Evolutionary conservation across 2,113 vertebrate species (phyloP), one percentile per base, ranked within the genome.

Genomic region (Lates calcarifer): DNA sequence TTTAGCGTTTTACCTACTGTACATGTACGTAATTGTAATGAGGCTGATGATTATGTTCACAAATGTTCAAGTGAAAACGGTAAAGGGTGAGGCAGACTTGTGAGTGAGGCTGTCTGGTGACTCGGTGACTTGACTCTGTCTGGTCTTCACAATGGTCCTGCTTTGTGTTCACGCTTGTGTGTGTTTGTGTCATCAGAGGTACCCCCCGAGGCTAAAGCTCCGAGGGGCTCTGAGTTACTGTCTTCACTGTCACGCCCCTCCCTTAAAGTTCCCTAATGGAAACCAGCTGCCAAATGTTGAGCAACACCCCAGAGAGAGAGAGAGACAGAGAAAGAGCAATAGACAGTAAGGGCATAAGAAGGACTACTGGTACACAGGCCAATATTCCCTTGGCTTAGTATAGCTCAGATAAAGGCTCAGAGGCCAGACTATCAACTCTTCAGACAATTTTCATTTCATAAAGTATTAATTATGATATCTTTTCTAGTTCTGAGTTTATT

Each of bases 251-350:
- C 67, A 80, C 89, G 83, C 76, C 78, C 75, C 74, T 84, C 88
- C 85, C 85, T 84, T 68, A 83, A 74, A 82, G 81, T 56, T 70
- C 75, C 24, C 74, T 88, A 83, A 92, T 85, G 69, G 74, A 88
- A 92, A 86, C 74, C 90, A 93, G 91, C 82, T 87, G 88, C 82
- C 49, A 79, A 85, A 77, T 82, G 82, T 89, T 90, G 56, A 87
- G 82, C 80, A 85, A 87, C n/a, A 86, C 47, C 35, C 45, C 58
- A 76, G 68, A 72, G 61, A 74, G 61, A 55, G 2, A 33, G 20
- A 53, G 53, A n/a, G 3, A 18, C 55, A 43, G 2, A 85, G 74
- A 60, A 17, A 55, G 35, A 68, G 69, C 49, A 66, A 73, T 26
- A 74, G 17, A 74, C 53, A 83, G 55, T 8, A 39, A 76, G 65